Evolutionary conservation across 2,888 invertebrate genomes (phyloP).

Genomic region (Scrobipalpa atriplicella): DNA sequence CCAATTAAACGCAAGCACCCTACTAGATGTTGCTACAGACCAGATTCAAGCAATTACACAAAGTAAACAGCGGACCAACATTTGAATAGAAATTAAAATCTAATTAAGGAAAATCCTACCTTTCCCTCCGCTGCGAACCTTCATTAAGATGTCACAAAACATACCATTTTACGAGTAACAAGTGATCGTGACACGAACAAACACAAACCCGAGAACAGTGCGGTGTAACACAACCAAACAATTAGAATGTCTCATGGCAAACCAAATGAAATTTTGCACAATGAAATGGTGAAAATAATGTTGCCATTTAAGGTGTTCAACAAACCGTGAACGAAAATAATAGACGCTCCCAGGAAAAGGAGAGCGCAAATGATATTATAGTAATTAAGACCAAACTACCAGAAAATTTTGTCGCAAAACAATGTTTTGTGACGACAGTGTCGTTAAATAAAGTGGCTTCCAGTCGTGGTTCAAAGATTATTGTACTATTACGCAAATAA

Average conservation of each 20-base stretch:
- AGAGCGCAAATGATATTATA: conserved; percentile 61
- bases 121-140: conserved; percentile 45
- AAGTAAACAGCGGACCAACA: conserved; percentile 36
- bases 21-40: conserved; percentile 28
- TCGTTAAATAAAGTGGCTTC: conserved; percentile 52
- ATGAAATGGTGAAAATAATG: conserved; percentile 62
- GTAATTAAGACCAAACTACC: conserved; percentile 68
- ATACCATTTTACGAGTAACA: conserved; percentile 49
- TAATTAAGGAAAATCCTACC: conserved; percentile 53
- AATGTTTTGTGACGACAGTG: conserved; percentile 58
- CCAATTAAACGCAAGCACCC: conserved; percentile 20
- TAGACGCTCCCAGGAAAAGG: conserved; percentile 51
- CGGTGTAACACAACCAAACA: conserved; percentile 41
- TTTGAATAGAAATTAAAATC: conserved; percentile 51
- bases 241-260: conserved; percentile 39
- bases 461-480: conserved; percentile 41
- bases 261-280: conserved; percentile 59
- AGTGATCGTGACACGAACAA: conserved; percentile 39
- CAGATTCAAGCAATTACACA: conserved; percentile 34
- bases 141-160: conserved; percentile 55
- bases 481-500: conserved; percentile 47
- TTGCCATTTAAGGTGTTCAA: conserved; percentile 62
- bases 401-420: conserved; percentile 63
- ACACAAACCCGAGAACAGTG: conserved; percentile 44
- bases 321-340: conserved; percentile 69